These are phyloP conservation scores for Benitochromis conjunctus DNA, from an alignment of 2,113 vertebrate species.

Conservation along the genomic window DNA sequence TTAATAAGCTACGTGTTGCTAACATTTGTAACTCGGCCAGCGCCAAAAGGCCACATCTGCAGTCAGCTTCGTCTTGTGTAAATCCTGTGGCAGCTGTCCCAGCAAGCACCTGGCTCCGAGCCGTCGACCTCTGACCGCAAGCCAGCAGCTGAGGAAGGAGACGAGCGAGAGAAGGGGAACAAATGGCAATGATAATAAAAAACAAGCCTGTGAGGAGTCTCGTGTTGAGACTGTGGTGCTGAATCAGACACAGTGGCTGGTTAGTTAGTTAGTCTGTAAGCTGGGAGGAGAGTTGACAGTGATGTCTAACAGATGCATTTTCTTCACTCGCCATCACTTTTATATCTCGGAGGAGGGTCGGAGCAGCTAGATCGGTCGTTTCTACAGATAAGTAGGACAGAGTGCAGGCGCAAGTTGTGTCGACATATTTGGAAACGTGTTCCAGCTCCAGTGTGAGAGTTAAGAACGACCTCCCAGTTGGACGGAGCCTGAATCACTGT, in stretches of 20 bases:
- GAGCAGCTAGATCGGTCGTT: background rate
- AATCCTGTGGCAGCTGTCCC: conserved; percentile 66
- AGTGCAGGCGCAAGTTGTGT: background rate
- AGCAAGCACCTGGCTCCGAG: conserved; percentile 64
- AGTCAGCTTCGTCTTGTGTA: conserved; percentile 20
- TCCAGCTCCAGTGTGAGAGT: background rate
- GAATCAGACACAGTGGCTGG: background rate
- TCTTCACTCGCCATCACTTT: background rate
- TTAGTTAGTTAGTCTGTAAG: background rate
- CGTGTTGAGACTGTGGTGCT: conserved; percentile 12
- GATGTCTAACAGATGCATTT: conserved; percentile 20
- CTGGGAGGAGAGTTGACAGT: background rate
- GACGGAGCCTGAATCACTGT: background rate
- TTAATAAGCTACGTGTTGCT: background rate
- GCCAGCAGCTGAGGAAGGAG: conserved; percentile 69
- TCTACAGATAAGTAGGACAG: background rate
- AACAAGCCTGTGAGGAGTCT: conserved; percentile 28
- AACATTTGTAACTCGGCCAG: background rate
- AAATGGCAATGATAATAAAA: conserved; percentile 57
- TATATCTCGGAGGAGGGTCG: background rate
- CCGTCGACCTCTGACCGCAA: conserved; percentile 59
- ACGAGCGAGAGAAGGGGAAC: conserved; percentile 30
- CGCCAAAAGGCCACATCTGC: conserved; percentile 53
- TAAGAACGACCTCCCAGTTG: background rate
- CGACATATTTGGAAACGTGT: background rate